phyloP scores from a whole-genome alignment of 2,888 invertebrate species.

The Lithophane semibrunnea region DNA sequence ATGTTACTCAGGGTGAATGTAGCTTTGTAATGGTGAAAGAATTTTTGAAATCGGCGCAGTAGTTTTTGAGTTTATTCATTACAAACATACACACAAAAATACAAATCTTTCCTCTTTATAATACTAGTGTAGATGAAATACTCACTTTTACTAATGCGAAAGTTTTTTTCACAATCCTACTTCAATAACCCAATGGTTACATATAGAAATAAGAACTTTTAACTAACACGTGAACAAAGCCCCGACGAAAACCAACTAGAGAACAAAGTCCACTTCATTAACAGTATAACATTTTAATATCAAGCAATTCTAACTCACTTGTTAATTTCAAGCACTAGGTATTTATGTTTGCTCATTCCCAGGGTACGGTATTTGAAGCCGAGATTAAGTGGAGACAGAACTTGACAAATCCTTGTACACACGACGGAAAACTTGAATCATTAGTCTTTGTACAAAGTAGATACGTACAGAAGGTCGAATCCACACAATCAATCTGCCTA shows the following conservation, averaged over 20 bases:
- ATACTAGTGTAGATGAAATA: not conserved
- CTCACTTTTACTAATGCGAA: not conserved
- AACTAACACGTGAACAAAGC: not conserved
- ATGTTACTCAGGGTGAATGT: too few species aligned
- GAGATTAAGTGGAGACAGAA: slow-evolving; percentile 76
- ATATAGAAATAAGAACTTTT: not conserved
- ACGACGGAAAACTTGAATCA: slow-evolving; percentile 76
- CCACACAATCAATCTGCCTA: not conserved
- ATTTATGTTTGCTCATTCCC: slow-evolving; percentile 63
- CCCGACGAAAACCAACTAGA: not conserved
- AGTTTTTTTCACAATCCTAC: not conserved
- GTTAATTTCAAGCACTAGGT: slow-evolving; percentile 52
- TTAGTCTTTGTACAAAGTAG: slow-evolving; percentile 70
- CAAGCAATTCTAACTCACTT: slow-evolving; percentile 23
- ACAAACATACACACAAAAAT: too few species aligned
- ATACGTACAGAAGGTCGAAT: not conserved
- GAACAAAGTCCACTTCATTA: slow-evolving; percentile 3
- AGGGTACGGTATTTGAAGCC: slow-evolving; percentile 56
- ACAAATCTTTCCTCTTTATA: too few species aligned
- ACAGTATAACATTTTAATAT: slow-evolving; percentile 37
- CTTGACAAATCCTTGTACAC: slow-evolving; percentile 77
- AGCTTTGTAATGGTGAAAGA: too few species aligned
- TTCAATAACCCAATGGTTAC: not conserved
- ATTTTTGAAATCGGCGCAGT: too few species aligned
- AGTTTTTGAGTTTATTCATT: too few species aligned